phyloP scores from a whole-genome alignment of 1,140 invertebrate genomes.

The fruit fly (Drosophila melanogaster) region Release_6_plus_ISO1_MT NT_033779.5:18533001-18533500 shows the following conservation, averaged over 20 bases:
- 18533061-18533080: slow-evolving; percentile 36
- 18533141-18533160: slow-evolving; percentile 17
- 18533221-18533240: background rate
- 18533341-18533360: slow-evolving; percentile 56
- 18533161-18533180: background rate
- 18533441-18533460: slow-evolving; percentile 46
- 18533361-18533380: slow-evolving; percentile 63
- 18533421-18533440: slow-evolving; percentile 52
- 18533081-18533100: background rate
- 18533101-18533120: slow-evolving; percentile 32
- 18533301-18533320: slow-evolving; percentile 6
- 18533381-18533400: slow-evolving; percentile 69
- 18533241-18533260: background rate
- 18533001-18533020: slow-evolving; percentile 25
- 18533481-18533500: slow-evolving; percentile 66
- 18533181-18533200: background rate
- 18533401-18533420: slow-evolving; percentile 51
- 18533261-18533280: background rate
- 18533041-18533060: slow-evolving; percentile 52
- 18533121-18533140: slow-evolving; percentile 42
- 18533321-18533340: slow-evolving; percentile 53
- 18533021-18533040: slow-evolving; percentile 64
- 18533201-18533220: background rate
- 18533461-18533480: slow-evolving; percentile 50
- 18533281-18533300: background rate